phyloP scores from a whole-genome alignment of 2,113 vertebrate genomes.

The Cryptoleucopteryx plumbea region DNA sequence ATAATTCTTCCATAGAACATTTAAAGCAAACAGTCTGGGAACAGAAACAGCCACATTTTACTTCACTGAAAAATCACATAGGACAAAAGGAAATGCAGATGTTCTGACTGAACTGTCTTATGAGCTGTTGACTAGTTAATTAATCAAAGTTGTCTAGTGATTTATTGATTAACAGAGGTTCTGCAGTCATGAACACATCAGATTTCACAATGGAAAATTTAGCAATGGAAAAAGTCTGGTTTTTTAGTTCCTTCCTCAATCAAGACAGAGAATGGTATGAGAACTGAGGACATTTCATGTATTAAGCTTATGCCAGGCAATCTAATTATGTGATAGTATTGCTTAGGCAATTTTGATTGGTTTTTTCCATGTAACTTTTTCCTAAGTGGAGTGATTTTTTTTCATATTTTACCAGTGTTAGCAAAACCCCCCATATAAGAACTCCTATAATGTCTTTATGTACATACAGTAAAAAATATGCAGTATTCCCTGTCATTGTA shows the following conservation, averaged over 20 bases:
- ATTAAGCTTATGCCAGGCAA: conserved; percentile 14
- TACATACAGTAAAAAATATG: background rate
- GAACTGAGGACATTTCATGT: conserved; percentile 13
- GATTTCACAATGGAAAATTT: conserved; percentile 67
- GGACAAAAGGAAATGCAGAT: conserved; percentile 59
- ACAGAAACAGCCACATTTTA: conserved; percentile 7
- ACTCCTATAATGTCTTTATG: background rate
- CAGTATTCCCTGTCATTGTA: background rate
- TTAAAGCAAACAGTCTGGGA: conserved; percentile 48
- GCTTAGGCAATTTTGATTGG: conserved; percentile 1
- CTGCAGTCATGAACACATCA: conserved; percentile 34
- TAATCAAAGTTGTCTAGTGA: conserved; percentile 55
- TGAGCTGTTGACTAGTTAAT: conserved; percentile 60
- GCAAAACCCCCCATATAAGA: background rate
- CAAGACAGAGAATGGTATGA: conserved; percentile 31
- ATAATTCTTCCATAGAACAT: conserved; percentile 29
- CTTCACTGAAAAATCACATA: conserved; percentile 25
- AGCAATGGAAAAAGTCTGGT: conserved; percentile 63
- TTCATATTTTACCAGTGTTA: background rate
- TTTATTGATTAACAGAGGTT: conserved; percentile 55
- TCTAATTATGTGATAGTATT: conserved; percentile 15
- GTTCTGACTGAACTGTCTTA: conserved; percentile 43
- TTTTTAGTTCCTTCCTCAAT: conserved; percentile 31
- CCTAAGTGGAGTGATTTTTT: background rate
- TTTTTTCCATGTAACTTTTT: conserved; percentile 20